Conservation (phyloP, 2,797 vertebrate genomes). For the Okamejei kenojei region DNA sequence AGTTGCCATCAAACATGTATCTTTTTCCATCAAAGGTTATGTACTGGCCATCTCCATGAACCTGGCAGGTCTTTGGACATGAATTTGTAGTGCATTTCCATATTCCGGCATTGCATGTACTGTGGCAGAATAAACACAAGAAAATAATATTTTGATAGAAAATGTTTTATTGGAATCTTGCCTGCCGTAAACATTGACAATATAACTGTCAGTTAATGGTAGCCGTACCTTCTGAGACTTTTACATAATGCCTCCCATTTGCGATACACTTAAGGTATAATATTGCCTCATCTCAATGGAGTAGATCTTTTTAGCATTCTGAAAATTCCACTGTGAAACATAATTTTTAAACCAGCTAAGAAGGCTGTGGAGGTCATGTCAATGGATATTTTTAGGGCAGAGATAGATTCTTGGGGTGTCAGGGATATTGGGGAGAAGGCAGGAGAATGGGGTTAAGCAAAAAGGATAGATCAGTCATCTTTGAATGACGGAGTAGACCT, state of each 20-base stretch:
- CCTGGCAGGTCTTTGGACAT: conserved; percentile 71
- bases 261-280: too few relatives aligned
- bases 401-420: too few relatives aligned
- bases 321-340: background rate
- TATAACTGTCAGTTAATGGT: background rate
- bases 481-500: too few relatives aligned
- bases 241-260: too few relatives aligned
- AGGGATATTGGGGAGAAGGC: too few relatives aligned
- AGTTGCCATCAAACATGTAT: conserved; percentile 77
- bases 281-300: background rate
- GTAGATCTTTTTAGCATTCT: background rate
- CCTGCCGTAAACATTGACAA: too few relatives aligned
- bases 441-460: too few relatives aligned
- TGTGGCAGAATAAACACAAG: conserved; percentile 47
- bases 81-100: conserved; percentile 70
- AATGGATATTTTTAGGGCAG: too few relatives aligned
- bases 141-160: background rate
- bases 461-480: too few relatives aligned
- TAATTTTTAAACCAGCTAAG: background rate
- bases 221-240: background rate
- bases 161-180: background rate
- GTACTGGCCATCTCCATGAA: conserved; percentile 86
- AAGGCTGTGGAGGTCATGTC: too few relatives aligned
- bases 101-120: conserved; percentile 65
- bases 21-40: conserved; percentile 81